Percentiles rank a stretch among this genome's conserved stretches.
Conservation (phyloP, 1,140 invertebrate species). For the Tetramorium simillimum region DNA sequence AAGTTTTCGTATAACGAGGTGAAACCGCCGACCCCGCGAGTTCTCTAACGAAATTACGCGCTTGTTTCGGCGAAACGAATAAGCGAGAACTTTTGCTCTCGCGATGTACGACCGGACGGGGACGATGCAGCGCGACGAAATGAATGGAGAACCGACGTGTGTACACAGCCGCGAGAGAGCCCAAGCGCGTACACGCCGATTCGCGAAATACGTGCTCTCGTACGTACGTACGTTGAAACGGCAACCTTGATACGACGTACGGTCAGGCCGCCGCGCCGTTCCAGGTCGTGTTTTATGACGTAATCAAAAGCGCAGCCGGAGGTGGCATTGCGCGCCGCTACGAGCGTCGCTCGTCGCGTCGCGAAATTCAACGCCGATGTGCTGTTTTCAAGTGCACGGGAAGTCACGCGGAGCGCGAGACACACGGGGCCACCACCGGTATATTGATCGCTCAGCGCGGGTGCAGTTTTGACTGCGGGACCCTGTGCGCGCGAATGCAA, state of each 20-base stretch:
- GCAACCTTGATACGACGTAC: slow-evolving; percentile 15
- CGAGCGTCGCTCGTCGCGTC: not conserved
- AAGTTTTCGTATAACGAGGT: slow-evolving; percentile 71
- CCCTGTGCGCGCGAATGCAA: slow-evolving; percentile 51
- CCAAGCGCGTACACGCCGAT: not conserved
- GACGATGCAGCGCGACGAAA: not conserved
- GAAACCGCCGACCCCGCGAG: slow-evolving; percentile 36
- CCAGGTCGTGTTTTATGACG: slow-evolving; percentile 4
- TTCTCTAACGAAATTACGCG: slow-evolving; percentile 65
- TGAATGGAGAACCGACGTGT: slow-evolving; percentile 24
- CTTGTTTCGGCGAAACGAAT: slow-evolving; percentile 55
- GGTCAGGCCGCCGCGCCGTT: not conserved
- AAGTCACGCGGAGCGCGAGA: slow-evolving; percentile 21
- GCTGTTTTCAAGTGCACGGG: slow-evolving; percentile 22
- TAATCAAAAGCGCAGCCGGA: slow-evolving; percentile 21
- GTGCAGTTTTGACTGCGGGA: slow-evolving; percentile 48
- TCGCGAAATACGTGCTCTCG: not conserved
- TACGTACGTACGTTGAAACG: not conserved
- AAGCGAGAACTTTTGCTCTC: slow-evolving; percentile 62
- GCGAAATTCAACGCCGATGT: not conserved
- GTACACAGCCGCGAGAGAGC: not conserved
- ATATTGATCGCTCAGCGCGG: slow-evolving; percentile 51
- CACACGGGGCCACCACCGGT: slow-evolving; percentile 2
- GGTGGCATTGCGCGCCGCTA: not conserved
- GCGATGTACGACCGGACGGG: not conserved